Base-by-base conservation (phyloP, 2,113 vertebrate species). In the Acrocephalus kingi region DNA sequence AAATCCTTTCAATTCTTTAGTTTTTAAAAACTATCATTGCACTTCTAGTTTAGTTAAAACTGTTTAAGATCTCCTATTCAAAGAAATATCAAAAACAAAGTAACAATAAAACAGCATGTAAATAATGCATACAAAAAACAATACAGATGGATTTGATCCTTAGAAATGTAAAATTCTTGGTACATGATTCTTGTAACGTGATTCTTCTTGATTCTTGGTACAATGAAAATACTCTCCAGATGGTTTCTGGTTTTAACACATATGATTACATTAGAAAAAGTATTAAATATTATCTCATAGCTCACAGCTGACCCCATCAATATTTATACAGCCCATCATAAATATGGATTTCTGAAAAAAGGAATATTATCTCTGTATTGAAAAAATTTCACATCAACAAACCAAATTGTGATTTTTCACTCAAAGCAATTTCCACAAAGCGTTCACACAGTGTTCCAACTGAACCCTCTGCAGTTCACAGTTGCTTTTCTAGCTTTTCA, bases 41-140 rank as follows among this genome's bases (percentile, higher is more conserved):
- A 76, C 13, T 8, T 52, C 59, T 28, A 74, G n/a, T 39, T 80
- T 81, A 68, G 22, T 59, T 89, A 24, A 71, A 93, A 66, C 11
- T 59, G 24, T 81, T 91, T 84, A 88, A 84, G 30, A 37, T 45
- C 49, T 69, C 56, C 31, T 68, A 76, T 41, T 91, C 66, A 89
- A 95, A 86, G 28, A 84, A 89, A 73, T 67, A 94, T 27, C 91
- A 43, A 80, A 93, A 93, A 22, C 35, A 39, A 92, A 49, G 16
- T 62, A 71, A 84, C 7, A 46, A 71, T 74, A 72, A 90, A 55
- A 4, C 28, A 91, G 39, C 19, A 69, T 9, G 11, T 39, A 91
- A 95, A 88, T 56, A 79, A 84, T 8, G 15, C 46, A 59, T 31
- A 72, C 6, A 73, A 30, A 85, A 89, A 75, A 9, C 56, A 72